These are phyloP conservation scores for Ormyrus pomaceus DNA, from an alignment of 2,888 invertebrate species.

Conservation along the genomic window DNA sequence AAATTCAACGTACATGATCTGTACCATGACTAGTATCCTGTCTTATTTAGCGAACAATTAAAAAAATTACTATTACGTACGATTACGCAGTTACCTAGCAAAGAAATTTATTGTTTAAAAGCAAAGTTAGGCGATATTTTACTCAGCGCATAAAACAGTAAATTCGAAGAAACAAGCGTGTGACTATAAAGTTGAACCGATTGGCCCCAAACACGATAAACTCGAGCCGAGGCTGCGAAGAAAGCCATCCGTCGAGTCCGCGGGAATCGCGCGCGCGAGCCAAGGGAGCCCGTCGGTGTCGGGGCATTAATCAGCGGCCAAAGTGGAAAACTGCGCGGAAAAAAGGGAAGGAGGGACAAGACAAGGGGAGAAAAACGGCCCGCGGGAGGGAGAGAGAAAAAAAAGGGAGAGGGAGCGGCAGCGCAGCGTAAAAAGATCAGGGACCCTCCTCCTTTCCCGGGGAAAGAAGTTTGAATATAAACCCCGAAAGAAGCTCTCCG, in stretches of 20 bases:
- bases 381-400: slow-evolving; percentile 56
- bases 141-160: no score
- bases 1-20: no score
- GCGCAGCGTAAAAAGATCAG: neutral
- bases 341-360: neutral
- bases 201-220: no score
- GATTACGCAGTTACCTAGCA: no score
- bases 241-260: neutral
- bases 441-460: slow-evolving; percentile 57
- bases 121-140: no score
- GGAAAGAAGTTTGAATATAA: slow-evolving; percentile 72
- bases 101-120: no score
- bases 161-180: no score
- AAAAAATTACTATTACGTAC: no score
- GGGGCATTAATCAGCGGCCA: slow-evolving; percentile 41
- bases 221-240: neutral
- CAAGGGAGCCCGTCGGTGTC: neutral
- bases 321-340: slow-evolving; percentile 42
- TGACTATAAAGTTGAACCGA: no score
- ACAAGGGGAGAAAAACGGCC: slow-evolving; percentile 13
- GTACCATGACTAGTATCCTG: no score
- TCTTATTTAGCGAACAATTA: no score
- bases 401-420: slow-evolving; percentile 54
- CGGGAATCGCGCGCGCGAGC: neutral
- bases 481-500: slow-evolving; percentile 62